These are phyloP conservation scores for Cephus rjabovi DNA, from an alignment of 2,888 invertebrate genomes.

Conservation along the genomic window DNA sequence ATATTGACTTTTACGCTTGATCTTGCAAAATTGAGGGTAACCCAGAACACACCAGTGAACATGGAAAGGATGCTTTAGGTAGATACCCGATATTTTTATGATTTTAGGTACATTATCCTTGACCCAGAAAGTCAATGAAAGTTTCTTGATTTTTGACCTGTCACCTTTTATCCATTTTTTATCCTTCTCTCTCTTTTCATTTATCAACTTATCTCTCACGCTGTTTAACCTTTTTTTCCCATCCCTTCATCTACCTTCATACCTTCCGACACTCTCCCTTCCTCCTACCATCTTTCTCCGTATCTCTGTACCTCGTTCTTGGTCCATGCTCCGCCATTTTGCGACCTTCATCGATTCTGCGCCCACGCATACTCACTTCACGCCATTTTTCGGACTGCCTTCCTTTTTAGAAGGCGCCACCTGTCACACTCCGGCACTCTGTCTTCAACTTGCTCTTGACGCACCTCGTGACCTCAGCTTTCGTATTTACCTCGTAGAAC, in stretches of 20 bases:
- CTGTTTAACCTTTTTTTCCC: background rate
- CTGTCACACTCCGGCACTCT: background rate
- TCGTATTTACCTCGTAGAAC: background rate
- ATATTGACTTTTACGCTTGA: background rate
- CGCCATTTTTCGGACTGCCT: slow-evolving; percentile 48
- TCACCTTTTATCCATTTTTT: slow-evolving; percentile 43
- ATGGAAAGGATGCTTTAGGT: background rate
- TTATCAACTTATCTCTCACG: background rate
- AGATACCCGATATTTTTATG: background rate
- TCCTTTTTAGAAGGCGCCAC: slow-evolving; percentile 9
- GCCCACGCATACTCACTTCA: slow-evolving; percentile 57
- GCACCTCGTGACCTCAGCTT: background rate
- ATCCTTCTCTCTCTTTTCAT: slow-evolving; percentile 26
- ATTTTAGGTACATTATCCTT: slow-evolving; percentile 43
- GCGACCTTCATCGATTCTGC: slow-evolving; percentile 60
- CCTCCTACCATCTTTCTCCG: slow-evolving; percentile 28
- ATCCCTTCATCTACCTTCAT: background rate
- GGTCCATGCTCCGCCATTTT: slow-evolving; percentile 55
- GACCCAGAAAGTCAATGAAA: slow-evolving; percentile 46
- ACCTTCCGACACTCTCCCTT: slow-evolving; percentile 19
- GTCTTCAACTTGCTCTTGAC: background rate
- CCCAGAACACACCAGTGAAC: background rate
- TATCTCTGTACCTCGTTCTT: background rate
- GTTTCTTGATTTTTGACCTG: slow-evolving; percentile 43
- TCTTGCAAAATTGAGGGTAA: background rate